These are phyloP conservation scores for Cryptotis parvus DNA, from an alignment of 2,113 vertebrate species.

Conservation along the genomic window DNA sequence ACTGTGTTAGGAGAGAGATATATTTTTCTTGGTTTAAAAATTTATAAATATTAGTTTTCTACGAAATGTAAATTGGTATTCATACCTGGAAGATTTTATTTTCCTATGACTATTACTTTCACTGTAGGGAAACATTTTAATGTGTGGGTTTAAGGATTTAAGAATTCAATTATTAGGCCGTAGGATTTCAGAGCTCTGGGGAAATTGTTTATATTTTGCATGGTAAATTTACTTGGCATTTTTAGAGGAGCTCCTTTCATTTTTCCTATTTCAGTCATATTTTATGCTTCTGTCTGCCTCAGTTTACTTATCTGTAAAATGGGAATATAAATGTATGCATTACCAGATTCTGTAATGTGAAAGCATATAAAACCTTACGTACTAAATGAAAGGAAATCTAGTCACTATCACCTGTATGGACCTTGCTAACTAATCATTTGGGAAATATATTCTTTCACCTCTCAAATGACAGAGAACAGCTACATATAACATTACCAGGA, in stretches of 20 bases:
- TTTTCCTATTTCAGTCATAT: not conserved
- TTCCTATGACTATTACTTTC: not conserved
- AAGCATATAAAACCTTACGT: not conserved
- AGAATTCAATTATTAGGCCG: not conserved
- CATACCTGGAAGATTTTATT: not conserved
- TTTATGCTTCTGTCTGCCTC: not conserved
- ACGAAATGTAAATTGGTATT: conserved; percentile 32
- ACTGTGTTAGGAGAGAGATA: not conserved
- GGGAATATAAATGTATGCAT: not conserved
- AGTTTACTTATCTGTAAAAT: not conserved
- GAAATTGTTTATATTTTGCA: not conserved
- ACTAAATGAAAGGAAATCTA: not conserved
- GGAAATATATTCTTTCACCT: not conserved
- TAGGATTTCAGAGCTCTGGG: not conserved
- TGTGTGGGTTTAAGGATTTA: not conserved
- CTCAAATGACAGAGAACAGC: not conserved
- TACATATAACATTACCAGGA: not conserved
- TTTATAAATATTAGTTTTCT: not conserved
- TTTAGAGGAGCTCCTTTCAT: not conserved
- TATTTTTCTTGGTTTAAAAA: not conserved
- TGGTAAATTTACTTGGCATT: not conserved
- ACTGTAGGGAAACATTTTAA: not conserved
- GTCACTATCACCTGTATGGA: not conserved
- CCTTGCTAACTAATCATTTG: not conserved
- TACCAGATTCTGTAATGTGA: not conserved